A percentile compares a stretch with the other conserved stretches of the same genome.
phyloP scores from a whole-genome alignment of 2,797 vertebrate genomes.

The Anisognathus igniventris region DNA sequence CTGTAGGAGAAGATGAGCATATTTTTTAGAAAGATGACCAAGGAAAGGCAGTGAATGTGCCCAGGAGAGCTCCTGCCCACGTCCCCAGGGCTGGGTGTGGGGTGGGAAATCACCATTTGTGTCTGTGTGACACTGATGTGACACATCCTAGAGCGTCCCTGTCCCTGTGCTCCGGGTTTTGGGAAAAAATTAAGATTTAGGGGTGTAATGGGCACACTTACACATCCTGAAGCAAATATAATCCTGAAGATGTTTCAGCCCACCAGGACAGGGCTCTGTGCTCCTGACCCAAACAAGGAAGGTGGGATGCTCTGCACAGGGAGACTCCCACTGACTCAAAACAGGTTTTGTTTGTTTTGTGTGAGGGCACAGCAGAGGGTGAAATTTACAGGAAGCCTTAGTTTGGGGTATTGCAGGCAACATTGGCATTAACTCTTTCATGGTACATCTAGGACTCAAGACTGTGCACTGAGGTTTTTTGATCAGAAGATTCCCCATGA shows the following conservation, averaged over 20 bases:
- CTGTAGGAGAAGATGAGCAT: background rate
- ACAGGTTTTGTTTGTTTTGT: background rate
- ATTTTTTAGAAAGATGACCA: background rate
- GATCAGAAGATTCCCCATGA: background rate
- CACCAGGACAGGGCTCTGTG: no score
- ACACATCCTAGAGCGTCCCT: accelerated
- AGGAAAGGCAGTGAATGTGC: background rate
- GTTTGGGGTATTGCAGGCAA: background rate
- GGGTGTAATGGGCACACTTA: background rate
- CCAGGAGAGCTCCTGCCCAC: background rate
- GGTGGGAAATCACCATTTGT: accelerated
- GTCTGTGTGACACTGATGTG: background rate
- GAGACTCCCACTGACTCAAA: background rate
- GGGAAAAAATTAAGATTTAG: background rate
- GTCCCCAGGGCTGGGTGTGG: accelerated
- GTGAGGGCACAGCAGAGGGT: background rate
- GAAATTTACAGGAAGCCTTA: background rate
- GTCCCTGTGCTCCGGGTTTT: background rate
- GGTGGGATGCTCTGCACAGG: background rate
- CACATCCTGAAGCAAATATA: background rate
- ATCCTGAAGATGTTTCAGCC: background rate
- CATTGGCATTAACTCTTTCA: no score
- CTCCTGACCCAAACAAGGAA: background rate
- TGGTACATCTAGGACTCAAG: background rate
- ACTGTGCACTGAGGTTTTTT: background rate